Evolutionary conservation across 2,113 vertebrate species (phyloP).

Genomic region (Psilopogon haemacephalus): DNA sequence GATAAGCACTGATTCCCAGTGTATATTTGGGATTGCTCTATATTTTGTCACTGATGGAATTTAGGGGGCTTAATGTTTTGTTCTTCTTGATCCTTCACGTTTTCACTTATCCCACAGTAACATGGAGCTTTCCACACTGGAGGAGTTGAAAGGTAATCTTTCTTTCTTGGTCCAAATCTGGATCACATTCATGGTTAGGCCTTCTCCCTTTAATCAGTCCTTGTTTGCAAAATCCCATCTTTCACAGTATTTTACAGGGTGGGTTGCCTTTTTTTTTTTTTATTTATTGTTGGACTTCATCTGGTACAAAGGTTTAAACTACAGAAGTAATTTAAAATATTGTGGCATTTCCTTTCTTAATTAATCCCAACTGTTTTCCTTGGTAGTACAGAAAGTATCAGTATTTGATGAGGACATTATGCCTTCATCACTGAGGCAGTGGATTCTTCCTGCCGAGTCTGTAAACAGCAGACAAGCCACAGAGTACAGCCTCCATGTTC

Average conservation of each 20-base stretch:
- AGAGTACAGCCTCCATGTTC: constrained; percentile 45
- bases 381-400: constrained; percentile 61
- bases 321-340: constrained; percentile 74
- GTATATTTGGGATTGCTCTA: background rate
- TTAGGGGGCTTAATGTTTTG: background rate
- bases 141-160: background rate
- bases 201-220: constrained; percentile 42
- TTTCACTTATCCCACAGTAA: background rate
- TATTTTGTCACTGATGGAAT: background rate
- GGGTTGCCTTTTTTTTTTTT: background rate
- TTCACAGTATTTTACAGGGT: constrained; percentile 27
- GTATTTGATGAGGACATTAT: constrained; percentile 63
- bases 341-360: constrained; percentile 80
- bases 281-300: constrained; percentile 62
- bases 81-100: background rate
- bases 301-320: constrained; percentile 73
- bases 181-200: background rate
- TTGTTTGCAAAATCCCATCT: constrained; percentile 39
- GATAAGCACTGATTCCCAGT: background rate
- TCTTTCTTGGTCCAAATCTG: background rate
- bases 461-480: constrained; percentile 74
- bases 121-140: background rate
- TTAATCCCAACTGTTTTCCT: constrained; percentile 78
- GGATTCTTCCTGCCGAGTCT: constrained; percentile 72
- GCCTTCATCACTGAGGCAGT: constrained; percentile 62